Percentiles rank a stretch among this genome's conserved stretches.
These are phyloP conservation scores for Danio jaintianensis DNA, from an alignment of 2,797 vertebrate species.

Conservation along the genomic window DNA sequence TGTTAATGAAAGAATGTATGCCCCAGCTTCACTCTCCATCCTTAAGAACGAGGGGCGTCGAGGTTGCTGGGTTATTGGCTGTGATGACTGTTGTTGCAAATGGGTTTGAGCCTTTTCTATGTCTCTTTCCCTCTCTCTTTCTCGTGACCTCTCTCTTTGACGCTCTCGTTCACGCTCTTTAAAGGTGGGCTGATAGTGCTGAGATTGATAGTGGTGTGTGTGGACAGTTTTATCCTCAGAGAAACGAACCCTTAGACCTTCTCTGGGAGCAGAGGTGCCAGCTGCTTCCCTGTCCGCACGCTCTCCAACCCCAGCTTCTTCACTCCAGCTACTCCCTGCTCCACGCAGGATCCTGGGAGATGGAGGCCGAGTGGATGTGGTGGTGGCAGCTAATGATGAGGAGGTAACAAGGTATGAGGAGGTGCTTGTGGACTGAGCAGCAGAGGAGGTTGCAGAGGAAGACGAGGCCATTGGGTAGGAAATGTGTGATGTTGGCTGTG, in stretches of 20 bases:
- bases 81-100: constrained; percentile 66
- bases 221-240: constrained; percentile 82
- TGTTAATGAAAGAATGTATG: constrained; percentile 77
- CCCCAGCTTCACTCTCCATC: constrained; percentile 81
- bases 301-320: constrained; percentile 69
- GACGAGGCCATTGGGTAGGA: constrained; percentile 64
- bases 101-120: constrained; percentile 73
- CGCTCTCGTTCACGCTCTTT: constrained; percentile 74
- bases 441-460: constrained; percentile 65
- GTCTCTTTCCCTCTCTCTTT: constrained; percentile 62
- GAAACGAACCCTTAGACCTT: constrained; percentile 81
- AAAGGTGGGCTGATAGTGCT: constrained; percentile 76
- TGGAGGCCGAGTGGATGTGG: constrained; percentile 76
- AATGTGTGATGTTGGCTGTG: constrained; percentile 68
- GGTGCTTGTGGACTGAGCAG: constrained; percentile 75
- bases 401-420: constrained; percentile 82
- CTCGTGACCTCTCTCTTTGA: constrained; percentile 69
- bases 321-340: constrained; percentile 71
- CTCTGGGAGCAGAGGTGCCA: constrained; percentile 68
- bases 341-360: constrained; percentile 79
- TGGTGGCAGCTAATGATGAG: constrained; percentile 81
- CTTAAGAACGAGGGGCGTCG: constrained; percentile 78
- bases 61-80: constrained; percentile 67
- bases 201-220: constrained; percentile 80
- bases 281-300: constrained; percentile 77